Percentiles rank a stretch among this genome's conserved stretches.
These are phyloP conservation scores for Parascotia fuliginaria DNA, from an alignment of 2,888 invertebrate genomes.

Conservation along the genomic window DNA sequence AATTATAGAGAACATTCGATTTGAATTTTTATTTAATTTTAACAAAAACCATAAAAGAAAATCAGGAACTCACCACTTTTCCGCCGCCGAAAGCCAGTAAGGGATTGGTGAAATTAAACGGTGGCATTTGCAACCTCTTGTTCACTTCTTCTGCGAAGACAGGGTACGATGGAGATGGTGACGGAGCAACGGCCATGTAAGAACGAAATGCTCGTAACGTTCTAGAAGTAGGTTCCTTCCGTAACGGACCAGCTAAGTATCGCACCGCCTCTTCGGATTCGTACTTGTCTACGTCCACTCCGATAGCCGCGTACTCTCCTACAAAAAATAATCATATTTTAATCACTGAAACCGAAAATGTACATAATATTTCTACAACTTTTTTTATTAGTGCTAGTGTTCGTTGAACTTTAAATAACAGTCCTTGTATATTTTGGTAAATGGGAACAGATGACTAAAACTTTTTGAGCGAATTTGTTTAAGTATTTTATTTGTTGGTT, in stretches of 20 bases:
- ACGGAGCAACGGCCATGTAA: constrained; percentile 94
- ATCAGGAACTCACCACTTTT: constrained; percentile 87
- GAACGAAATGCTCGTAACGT: constrained; percentile 91
- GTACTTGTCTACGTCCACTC: constrained; percentile 96
- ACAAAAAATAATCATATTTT: constrained; percentile 29
- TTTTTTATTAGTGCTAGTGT: too few species aligned
- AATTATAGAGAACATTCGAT: too few species aligned
- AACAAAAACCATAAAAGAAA: too few species aligned
- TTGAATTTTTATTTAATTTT: too few species aligned
- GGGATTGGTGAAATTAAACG: constrained; percentile 95
- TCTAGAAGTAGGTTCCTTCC: constrained; percentile 86
- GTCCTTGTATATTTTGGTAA: too few species aligned
- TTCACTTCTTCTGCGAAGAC: constrained; percentile 92
- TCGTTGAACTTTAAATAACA: too few species aligned
- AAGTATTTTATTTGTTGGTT: too few species aligned
- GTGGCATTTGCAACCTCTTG: constrained; percentile 92
- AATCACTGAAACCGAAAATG: background rate
- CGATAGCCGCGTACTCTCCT: constrained; percentile 98
- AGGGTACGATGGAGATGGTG: constrained; percentile 89
- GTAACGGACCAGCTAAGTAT: constrained; percentile 91
- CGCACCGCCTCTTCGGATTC: constrained; percentile 91
- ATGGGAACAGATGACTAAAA: too few species aligned
- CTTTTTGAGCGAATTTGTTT: too few species aligned
- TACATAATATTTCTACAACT: background rate
- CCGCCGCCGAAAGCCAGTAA: constrained; percentile 89